phyloP scores from a whole-genome alignment of 2,888 invertebrate genomes.

The Caenorhabditis japonica region DNA sequence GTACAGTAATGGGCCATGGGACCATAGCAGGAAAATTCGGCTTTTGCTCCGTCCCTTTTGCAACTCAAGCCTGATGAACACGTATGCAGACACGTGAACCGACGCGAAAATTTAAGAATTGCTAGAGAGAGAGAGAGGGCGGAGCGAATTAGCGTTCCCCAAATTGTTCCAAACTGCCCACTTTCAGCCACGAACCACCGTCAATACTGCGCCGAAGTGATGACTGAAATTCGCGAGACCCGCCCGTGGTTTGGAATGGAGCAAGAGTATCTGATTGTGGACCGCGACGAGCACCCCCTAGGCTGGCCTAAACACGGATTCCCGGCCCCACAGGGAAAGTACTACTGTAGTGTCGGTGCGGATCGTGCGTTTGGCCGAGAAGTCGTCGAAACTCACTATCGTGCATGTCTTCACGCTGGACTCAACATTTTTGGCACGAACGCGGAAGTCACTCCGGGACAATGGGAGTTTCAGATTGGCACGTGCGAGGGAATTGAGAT shows the following conservation, averaged over 20 bases:
- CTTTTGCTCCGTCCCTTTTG: no score
- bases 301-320: constrained; percentile 77
- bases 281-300: constrained; percentile 75
- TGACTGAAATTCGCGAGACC: constrained; percentile 77
- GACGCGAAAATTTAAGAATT: no score
- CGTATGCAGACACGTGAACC: no score
- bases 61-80: no score
- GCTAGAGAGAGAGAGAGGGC: no score
- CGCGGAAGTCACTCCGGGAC: constrained; percentile 78
- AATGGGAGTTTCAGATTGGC: constrained; percentile 78
- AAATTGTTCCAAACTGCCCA: no score
- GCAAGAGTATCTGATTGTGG: constrained; percentile 80
- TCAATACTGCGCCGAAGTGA: constrained; percentile 77
- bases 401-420: constrained; percentile 92
- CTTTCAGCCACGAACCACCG: constrained; percentile 78
- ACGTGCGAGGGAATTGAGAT: constrained; percentile 79
- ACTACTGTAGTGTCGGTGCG: constrained; percentile 97
- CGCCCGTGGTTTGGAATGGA: constrained; percentile 80
- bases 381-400: constrained; percentile 94
- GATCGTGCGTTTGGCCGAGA: constrained; percentile 94
- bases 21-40: no score
- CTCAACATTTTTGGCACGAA: constrained; percentile 92
- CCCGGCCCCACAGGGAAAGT: constrained; percentile 79
- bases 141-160: no score
- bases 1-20: constrained; percentile 80